These are phyloP conservation scores for Beris morrisii DNA, from an alignment of 2,888 invertebrate genomes.

Conservation along the genomic window DNA sequence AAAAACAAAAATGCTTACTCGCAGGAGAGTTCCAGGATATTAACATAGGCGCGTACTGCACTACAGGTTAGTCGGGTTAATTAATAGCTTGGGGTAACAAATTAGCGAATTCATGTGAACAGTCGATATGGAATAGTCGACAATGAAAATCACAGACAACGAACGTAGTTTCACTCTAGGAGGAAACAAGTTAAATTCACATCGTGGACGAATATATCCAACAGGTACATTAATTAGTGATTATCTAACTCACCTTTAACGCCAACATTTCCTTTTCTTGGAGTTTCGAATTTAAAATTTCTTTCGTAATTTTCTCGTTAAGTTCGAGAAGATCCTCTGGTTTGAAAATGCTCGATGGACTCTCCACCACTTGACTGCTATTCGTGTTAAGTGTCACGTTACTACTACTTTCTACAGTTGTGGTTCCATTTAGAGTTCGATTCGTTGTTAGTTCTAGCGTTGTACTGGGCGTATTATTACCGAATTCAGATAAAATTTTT, in stretches of 20 bases:
- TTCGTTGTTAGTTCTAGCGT: background rate
- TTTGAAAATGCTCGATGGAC: constrained; percentile 46
- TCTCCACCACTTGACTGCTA: constrained; percentile 37
- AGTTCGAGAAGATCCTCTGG: constrained; percentile 54
- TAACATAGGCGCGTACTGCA: too few species aligned
- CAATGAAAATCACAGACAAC: too few species aligned
- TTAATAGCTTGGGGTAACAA: too few species aligned
- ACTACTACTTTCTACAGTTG: background rate
- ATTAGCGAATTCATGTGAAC: too few species aligned
- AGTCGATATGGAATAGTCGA: too few species aligned
- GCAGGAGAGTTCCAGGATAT: too few species aligned
- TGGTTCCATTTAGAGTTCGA: constrained; percentile 9
- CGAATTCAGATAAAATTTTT: constrained; percentile 36
- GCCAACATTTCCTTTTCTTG: constrained; percentile 56
- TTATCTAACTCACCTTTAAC: constrained; percentile 49
- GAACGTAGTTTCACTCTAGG: background rate
- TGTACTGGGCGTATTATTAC: constrained; percentile 40
- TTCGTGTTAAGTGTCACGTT: constrained; percentile 29
- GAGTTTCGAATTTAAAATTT: constrained; percentile 56
- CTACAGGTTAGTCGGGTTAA: too few species aligned
- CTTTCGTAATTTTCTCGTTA: constrained; percentile 56
- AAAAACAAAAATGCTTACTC: too few species aligned
- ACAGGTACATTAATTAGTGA: too few species aligned
- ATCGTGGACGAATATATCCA: too few species aligned
- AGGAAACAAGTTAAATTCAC: too few species aligned